phyloP scores from a whole-genome alignment of 1,140 invertebrate species.

The Lordiphosa clarofinis region DNA sequence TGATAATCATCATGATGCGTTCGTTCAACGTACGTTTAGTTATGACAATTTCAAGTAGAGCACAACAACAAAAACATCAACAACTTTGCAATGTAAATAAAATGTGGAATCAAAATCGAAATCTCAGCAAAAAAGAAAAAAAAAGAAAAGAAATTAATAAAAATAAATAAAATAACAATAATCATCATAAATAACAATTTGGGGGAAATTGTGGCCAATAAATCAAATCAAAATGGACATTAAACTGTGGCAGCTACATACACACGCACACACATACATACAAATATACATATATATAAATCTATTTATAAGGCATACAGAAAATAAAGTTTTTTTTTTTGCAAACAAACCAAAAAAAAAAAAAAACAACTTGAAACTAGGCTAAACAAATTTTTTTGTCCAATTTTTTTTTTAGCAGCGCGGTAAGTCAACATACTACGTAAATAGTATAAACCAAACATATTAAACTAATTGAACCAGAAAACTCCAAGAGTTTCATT shows the following conservation, averaged over 20 bases:
- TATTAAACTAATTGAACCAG: constrained; percentile 20
- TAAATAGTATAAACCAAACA: constrained; percentile 34
- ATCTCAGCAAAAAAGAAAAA: constrained; percentile 18
- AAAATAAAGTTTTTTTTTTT: constrained; percentile 11
- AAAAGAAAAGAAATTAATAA: constrained; percentile 6
- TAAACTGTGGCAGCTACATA: background rate
- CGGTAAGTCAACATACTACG: constrained; percentile 39
- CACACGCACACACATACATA: constrained; percentile 4
- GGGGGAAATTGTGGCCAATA: constrained; percentile 13
- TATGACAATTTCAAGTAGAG: constrained; percentile 57
- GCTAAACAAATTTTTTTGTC: constrained; percentile 23
- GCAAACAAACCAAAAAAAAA: constrained; percentile 5
- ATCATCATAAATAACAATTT: constrained; percentile 24
- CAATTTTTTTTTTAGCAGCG: constrained; percentile 41
- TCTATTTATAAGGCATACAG: constrained; percentile 21
- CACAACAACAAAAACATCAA: constrained; percentile 7
- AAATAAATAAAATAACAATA: constrained; percentile 22
- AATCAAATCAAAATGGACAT: constrained; percentile 23
- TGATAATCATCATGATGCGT: constrained; percentile 65
- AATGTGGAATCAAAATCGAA: constrained; percentile 36
- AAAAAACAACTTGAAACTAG: constrained; percentile 30
- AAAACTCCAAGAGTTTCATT: constrained; percentile 69
- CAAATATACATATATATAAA: constrained; percentile 14
- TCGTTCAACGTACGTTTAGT: constrained; percentile 72
- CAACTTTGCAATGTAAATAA: constrained; percentile 6